Percentiles rank a stretch among this genome's conserved stretches.
Conservation (phyloP, 2,888 invertebrate genomes). For the Lasioglossum calceatum region DNA sequence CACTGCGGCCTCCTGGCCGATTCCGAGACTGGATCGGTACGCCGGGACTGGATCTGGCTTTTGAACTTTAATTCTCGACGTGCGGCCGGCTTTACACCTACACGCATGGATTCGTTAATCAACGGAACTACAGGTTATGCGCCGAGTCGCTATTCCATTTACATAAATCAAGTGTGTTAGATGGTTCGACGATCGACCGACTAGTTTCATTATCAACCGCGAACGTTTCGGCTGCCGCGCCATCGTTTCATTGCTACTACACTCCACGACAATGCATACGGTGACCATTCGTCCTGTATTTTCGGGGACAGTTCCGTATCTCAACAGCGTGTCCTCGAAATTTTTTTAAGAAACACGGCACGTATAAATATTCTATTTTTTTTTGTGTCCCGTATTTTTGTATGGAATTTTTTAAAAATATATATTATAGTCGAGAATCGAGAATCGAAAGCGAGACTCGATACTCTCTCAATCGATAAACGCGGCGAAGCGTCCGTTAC, state of each 20-base stretch:
- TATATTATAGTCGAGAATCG: no score
- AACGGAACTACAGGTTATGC: slow-evolving; percentile 8
- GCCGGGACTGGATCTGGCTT: slow-evolving; percentile 39
- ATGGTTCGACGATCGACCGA: neutral
- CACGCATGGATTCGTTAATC: slow-evolving; percentile 24
- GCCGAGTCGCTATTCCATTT: neutral
- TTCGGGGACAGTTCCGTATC: no score
- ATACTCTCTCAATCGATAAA: no score
- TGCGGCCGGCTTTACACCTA: slow-evolving; percentile 34
- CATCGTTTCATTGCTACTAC: neutral
- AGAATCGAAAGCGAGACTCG: no score
- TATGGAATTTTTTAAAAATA: no score
- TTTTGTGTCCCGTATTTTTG: no score
- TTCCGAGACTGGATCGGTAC: slow-evolving; percentile 32
- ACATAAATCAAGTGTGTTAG: neutral
- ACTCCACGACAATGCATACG: neutral
- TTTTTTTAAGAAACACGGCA: no score
- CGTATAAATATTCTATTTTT: no score
- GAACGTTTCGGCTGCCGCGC: no score
- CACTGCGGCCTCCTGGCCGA: slow-evolving; percentile 45
- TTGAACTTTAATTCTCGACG: slow-evolving; percentile 42
- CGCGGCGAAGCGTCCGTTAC: no score
- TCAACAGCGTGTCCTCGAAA: no score
- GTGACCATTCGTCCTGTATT: no score
- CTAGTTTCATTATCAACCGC: neutral